Evolutionary conservation across 1,140 invertebrate genomes (phyloP).

Genomic region (Cardiocondyla obscurior): DNA sequence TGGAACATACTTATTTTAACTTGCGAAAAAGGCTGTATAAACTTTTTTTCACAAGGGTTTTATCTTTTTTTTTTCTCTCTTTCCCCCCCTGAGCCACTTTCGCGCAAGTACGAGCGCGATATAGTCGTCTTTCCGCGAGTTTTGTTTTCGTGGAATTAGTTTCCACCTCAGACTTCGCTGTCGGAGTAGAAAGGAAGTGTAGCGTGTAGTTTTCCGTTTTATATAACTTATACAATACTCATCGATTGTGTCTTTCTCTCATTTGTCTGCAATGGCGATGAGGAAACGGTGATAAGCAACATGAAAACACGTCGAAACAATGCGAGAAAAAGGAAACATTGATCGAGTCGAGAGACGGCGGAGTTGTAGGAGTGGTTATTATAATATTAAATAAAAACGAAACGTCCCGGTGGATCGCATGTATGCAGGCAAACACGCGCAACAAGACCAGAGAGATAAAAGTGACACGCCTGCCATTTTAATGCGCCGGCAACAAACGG

Average conservation of each 20-base stretch:
- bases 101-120: background rate
- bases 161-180: background rate
- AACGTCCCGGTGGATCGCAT: background rate
- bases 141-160: constrained; percentile 41
- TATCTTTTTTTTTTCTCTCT: constrained; percentile 1
- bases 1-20: constrained; percentile 23
- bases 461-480: constrained; percentile 1
- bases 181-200: background rate
- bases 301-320: background rate
- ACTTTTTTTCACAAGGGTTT: constrained; percentile 31
- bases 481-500: background rate
- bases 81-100: background rate
- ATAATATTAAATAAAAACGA: background rate
- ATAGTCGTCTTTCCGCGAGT: background rate
- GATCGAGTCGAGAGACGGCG: background rate
- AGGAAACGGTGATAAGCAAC: background rate
- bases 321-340: background rate
- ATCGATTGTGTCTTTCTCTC: background rate
- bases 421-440: background rate
- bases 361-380: background rate
- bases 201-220: background rate
- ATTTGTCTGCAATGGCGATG: no score
- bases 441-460: background rate
- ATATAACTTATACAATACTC: constrained; percentile 17
- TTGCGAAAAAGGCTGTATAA: background rate